A percentile compares a stretch with the other conserved stretches of the same genome.
Conservation (phyloP, 1,140 invertebrate species). For the Hermetia illucens region DNA sequence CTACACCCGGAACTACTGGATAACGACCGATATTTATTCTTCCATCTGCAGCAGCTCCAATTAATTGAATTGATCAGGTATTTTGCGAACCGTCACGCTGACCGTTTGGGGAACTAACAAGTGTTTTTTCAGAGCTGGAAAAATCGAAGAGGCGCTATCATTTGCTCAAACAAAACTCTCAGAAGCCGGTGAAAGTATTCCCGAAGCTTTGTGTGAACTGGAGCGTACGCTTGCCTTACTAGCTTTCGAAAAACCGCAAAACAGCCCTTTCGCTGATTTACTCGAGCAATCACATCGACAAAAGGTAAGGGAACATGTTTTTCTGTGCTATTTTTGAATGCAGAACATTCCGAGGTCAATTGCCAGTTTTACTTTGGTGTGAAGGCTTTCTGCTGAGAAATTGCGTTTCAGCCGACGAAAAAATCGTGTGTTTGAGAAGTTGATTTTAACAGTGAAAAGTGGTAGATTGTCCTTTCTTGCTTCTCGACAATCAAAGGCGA, state of each 20-base stretch:
- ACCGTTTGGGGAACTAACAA: background rate
- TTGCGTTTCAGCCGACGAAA: too few species aligned
- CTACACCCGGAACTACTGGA: conserved; percentile 89
- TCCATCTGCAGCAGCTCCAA: conserved; percentile 93
- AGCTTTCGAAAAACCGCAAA: conserved; percentile 92
- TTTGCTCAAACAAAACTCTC: conserved; percentile 90
- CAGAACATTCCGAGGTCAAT: too few species aligned
- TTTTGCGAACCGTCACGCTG: background rate
- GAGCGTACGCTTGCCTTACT: conserved; percentile 84
- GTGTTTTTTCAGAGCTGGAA: conserved; percentile 41
- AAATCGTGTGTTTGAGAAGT: conserved; percentile 1
- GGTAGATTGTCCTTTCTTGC: too few species aligned
- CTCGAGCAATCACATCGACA: conserved; percentile 84
- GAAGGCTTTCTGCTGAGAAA: too few species aligned
- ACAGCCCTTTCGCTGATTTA: conserved; percentile 89
- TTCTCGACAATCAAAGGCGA: too few species aligned
- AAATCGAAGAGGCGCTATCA: conserved; percentile 87
- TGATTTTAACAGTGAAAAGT: too few species aligned
- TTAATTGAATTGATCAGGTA: conserved; percentile 82
- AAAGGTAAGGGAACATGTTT: conserved; percentile 48
- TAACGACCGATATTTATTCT: conserved; percentile 89
- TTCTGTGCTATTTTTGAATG: too few species aligned
- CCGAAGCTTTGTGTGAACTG: conserved; percentile 56
- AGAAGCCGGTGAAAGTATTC: conserved; percentile 83
- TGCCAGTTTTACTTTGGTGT: too few species aligned